Conservation (phyloP, 2,888 invertebrate genomes). For the Netelia virgata region DNA sequence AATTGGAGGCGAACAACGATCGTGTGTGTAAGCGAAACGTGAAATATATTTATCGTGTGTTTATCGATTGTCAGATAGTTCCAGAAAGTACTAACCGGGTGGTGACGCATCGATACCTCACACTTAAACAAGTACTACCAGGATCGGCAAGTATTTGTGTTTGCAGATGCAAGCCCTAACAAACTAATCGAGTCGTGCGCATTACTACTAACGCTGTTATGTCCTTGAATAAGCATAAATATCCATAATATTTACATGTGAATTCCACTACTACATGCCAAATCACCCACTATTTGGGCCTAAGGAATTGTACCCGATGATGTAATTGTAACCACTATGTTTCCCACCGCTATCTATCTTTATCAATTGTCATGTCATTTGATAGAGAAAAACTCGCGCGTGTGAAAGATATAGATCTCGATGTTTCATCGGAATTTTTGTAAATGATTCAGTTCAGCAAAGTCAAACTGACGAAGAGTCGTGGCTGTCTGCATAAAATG, state of each 20-base stretch:
- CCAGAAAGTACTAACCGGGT: constrained; percentile 75
- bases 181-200: not conserved
- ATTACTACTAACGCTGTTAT: no score
- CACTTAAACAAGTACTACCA: constrained; percentile 19
- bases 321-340: not conserved
- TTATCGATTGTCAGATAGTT: constrained; percentile 78
- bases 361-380: not conserved
- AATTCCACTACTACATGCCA: not conserved
- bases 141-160: constrained; percentile 13
- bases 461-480: no score
- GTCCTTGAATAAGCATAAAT: no score
- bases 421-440: no score
- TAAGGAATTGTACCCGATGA: not conserved
- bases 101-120: constrained; percentile 63
- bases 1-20: not conserved
- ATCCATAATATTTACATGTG: no score
- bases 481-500: no score
- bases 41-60: constrained; percentile 42
- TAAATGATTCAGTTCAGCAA: no score
- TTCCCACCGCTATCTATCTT: not conserved
- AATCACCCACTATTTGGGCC: not conserved
- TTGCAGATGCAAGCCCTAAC: not conserved
- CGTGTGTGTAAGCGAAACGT: constrained; percentile 8
- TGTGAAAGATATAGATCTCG: no score
- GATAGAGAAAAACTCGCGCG: no score